These are phyloP conservation scores for Chlorodrepanis virens DNA, from an alignment of 2,113 vertebrate species.

Conservation along the genomic window DNA sequence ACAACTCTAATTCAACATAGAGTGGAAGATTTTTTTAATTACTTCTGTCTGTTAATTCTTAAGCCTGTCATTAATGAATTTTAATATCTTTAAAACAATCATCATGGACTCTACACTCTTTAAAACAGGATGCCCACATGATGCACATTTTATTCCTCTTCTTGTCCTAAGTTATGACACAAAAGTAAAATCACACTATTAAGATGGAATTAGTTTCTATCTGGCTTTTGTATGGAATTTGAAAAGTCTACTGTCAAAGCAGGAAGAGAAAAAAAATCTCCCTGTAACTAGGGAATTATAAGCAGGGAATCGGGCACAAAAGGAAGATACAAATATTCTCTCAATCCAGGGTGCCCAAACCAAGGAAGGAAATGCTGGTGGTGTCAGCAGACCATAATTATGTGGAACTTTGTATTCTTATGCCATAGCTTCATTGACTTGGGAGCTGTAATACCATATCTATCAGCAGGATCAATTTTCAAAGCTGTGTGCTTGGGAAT, in stretches of 20 bases:
- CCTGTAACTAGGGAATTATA: background rate
- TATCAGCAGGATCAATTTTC: background rate
- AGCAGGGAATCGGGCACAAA: background rate
- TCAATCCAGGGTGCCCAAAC: background rate
- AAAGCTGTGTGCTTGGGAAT: background rate
- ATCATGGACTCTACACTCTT: background rate
- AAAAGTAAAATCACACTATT: background rate
- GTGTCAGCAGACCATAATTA: background rate
- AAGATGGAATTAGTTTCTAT: background rate
- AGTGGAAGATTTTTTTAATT: background rate
- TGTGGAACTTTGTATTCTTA: background rate
- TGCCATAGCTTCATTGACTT: background rate
- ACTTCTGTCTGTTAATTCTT: background rate
- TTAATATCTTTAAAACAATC: background rate
- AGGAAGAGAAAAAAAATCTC: background rate
- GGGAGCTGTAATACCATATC: background rate
- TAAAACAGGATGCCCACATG: background rate
- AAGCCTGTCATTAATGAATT: background rate
- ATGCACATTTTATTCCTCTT: background rate
- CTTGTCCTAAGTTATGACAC: background rate
- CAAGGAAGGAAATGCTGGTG: background rate
- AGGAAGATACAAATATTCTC: background rate
- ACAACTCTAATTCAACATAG: background rate
- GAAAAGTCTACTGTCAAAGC: background rate
- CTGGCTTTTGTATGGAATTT: background rate